Conservation (phyloP, 2,888 invertebrate species). For the Ashinkailepas kermadecensis region DNA sequence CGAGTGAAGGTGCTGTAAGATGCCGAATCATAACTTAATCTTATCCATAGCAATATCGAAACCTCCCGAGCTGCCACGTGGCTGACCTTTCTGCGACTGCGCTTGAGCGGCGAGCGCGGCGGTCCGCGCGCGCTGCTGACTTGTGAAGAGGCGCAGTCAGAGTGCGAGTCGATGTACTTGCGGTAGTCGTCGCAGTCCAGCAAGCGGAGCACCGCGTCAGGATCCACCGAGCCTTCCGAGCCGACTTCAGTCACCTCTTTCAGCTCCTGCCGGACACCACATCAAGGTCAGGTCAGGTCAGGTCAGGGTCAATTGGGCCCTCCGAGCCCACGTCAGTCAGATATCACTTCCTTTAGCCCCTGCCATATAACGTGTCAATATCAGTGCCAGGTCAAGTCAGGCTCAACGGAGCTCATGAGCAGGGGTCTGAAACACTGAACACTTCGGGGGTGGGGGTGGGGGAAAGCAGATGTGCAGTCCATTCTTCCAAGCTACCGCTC, state of each 20-base stretch:
- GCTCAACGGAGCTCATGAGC: no score
- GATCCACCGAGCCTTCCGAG: slow-evolving; percentile 73
- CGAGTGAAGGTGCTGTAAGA: no score
- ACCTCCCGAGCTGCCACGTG: no score
- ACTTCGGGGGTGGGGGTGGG: no score
- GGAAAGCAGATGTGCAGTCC: no score
- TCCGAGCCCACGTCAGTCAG: slow-evolving; percentile 81
- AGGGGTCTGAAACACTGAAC: no score
- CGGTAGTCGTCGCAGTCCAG: slow-evolving; percentile 85
- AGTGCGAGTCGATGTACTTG: slow-evolving; percentile 80
- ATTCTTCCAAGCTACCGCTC: no score
- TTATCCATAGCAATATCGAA: no score
- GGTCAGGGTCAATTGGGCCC: slow-evolving; percentile 68
- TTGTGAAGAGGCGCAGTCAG: slow-evolving; percentile 47
- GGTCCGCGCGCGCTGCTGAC: slow-evolving; percentile 8
- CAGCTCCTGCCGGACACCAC: slow-evolving; percentile 52
- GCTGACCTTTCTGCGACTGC: background rate
- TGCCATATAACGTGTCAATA: slow-evolving; percentile 40
- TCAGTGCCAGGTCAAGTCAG: no score
- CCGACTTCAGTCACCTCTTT: slow-evolving; percentile 81
- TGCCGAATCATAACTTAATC: no score
- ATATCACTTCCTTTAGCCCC: slow-evolving; percentile 76
- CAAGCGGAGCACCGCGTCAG: slow-evolving; percentile 71
- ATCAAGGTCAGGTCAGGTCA: slow-evolving; percentile 6
- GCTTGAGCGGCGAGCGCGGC: background rate